Percentiles rank a stretch among this genome's conserved stretches.
Conservation (phyloP, 2,113 vertebrate species). For the Phaethornis superciliosus region DNA sequence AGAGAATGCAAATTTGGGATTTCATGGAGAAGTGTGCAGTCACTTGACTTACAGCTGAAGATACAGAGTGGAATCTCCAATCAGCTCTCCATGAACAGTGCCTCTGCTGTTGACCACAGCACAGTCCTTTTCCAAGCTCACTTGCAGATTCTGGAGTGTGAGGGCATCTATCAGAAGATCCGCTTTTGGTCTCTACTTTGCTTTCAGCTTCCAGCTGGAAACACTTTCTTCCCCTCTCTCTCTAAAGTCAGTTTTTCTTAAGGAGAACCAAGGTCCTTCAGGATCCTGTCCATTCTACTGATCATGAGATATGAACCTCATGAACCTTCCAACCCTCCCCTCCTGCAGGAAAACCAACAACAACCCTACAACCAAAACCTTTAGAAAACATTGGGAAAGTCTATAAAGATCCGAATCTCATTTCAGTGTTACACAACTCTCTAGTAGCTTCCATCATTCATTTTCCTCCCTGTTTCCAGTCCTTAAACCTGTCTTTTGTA, state of each 20-base stretch:
- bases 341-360: neutral
- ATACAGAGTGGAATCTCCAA: neutral
- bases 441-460: neutral
- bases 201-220: neutral
- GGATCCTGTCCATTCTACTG: neutral
- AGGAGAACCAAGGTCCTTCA: neutral
- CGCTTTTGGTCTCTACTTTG: neutral
- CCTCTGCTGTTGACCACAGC: neutral
- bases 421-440: conserved; percentile 1
- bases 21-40: neutral
- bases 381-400: conserved; percentile 11
- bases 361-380: neutral
- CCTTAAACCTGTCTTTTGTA: neutral
- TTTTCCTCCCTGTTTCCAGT: conserved; percentile 8
- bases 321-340: neutral
- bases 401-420: conserved; percentile 37
- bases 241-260: neutral
- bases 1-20: neutral
- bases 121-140: neutral
- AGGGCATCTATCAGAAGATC: neutral
- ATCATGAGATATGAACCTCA: neutral
- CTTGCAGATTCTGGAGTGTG: neutral
- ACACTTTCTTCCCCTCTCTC: neutral
- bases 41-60: neutral
- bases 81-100: neutral